A percentile compares a stretch with the other conserved stretches of the same genome.
phyloP scores from a whole-genome alignment of 2,113 vertebrate species.

The Nyctibius bracteatus region DNA sequence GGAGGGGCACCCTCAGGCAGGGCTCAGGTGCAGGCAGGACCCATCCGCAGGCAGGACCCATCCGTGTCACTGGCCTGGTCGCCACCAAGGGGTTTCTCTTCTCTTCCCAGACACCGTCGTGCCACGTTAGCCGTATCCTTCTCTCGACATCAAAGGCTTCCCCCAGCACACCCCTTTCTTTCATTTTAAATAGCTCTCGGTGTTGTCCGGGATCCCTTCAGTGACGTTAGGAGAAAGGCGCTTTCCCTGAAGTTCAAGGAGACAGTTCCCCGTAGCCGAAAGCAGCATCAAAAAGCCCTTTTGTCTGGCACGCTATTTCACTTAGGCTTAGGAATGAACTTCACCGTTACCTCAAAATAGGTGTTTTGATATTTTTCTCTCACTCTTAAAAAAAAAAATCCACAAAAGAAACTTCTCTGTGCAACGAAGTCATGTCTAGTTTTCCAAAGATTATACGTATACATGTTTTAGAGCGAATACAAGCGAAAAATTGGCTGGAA shows the following conservation, averaged over 20 bases:
- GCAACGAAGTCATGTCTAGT: background rate
- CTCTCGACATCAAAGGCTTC: background rate
- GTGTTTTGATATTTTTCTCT: background rate
- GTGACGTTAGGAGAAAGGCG: background rate
- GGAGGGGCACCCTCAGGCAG: too few species aligned
- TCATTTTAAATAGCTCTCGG: background rate
- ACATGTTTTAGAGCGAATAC: background rate
- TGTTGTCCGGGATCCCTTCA: background rate
- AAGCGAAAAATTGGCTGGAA: accelerated
- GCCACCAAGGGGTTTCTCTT: too few species aligned
- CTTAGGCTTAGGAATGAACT: background rate
- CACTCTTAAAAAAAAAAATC: background rate
- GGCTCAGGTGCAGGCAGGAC: background rate
- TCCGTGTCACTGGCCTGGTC: background rate
- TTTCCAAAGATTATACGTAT: background rate
- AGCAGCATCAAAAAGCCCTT: background rate
- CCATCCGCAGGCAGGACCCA: too few species aligned
- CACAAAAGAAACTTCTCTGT: background rate
- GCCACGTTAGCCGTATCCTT: background rate
- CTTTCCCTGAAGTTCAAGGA: background rate
- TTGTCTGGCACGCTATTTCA: background rate
- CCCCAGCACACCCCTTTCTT: background rate
- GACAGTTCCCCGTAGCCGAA: background rate
- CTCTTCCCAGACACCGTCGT: background rate
- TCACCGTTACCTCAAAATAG: background rate